A percentile compares a stretch with the other conserved stretches of the same genome.
These are phyloP conservation scores for Watsonalla cultraria DNA, from an alignment of 2,888 invertebrate species.

Conservation along the genomic window DNA sequence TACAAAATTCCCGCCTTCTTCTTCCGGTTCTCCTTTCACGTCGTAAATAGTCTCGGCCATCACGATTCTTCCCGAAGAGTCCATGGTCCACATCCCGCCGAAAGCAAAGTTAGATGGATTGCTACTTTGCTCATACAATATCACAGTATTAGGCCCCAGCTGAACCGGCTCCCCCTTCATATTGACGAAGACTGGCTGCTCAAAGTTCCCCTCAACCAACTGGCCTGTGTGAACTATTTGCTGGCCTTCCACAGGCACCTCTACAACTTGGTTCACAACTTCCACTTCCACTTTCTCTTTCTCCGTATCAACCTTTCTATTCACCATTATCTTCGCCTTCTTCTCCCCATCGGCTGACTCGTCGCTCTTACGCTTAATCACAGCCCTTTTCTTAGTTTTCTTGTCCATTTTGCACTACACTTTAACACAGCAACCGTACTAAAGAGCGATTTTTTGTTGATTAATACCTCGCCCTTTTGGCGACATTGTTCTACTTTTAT, in stretches of 20 bases:
- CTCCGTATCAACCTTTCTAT: constrained; percentile 51
- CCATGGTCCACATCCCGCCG: constrained; percentile 76
- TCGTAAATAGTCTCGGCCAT: constrained; percentile 76
- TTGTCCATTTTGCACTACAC: constrained; percentile 66
- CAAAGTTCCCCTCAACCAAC: constrained; percentile 69
- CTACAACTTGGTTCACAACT: constrained; percentile 65
- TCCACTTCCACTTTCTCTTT: constrained; percentile 69
- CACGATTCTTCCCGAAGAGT: constrained; percentile 68
- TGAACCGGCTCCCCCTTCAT: constrained; percentile 75
- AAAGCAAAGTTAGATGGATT: constrained; percentile 71
- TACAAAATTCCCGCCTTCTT: constrained; percentile 61
- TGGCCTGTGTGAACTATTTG: constrained; percentile 71
- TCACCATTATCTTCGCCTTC: constrained; percentile 63
- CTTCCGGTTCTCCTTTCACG: constrained; percentile 72
- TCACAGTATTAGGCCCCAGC: constrained; percentile 71
- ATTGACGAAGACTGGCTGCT: constrained; percentile 73
- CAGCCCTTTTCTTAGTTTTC: constrained; percentile 73
- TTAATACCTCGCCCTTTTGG: constrained; percentile 44
- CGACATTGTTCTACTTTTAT: constrained; percentile 36
- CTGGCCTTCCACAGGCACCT: constrained; percentile 69
- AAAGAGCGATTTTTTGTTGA: constrained; percentile 20
- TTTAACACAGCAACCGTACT: constrained; percentile 19
- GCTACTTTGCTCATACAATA: constrained; percentile 70
- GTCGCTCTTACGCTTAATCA: constrained; percentile 70
- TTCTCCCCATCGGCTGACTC: constrained; percentile 61